Conservation (phyloP, 2,113 vertebrate genomes). For the Enhydra lutris region DNA sequence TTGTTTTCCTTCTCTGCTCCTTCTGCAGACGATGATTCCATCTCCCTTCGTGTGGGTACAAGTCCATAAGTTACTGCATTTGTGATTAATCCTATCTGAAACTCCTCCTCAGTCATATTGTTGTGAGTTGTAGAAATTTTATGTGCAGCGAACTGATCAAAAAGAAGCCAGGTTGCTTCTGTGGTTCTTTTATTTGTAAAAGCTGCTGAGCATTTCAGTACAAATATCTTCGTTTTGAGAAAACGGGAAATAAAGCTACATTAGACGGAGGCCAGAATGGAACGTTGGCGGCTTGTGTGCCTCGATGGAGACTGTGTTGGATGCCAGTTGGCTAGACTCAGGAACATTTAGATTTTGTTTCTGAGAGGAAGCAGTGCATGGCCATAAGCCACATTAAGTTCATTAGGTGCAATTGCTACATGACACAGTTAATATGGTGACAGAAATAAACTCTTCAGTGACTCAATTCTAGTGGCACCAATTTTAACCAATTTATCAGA, state of each 20-base stretch:
- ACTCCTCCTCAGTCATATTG: neutral
- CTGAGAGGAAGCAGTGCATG: constrained; percentile 58
- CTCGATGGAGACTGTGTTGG: neutral
- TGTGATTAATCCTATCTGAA: neutral
- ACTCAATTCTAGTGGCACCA: constrained; percentile 74
- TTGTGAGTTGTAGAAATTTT: neutral
- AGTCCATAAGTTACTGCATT: neutral
- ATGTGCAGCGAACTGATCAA: neutral
- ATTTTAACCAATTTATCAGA: constrained; percentile 78
- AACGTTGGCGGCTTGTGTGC: neutral
- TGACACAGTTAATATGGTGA: constrained; percentile 66
- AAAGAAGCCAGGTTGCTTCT: neutral
- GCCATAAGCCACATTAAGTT: constrained; percentile 60
- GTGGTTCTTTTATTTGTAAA: constrained; percentile 32
- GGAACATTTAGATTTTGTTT: constrained; percentile 42
- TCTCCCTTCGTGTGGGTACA: neutral
- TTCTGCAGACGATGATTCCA: neutral
- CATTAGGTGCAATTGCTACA: constrained; percentile 62
- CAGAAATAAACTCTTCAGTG: constrained; percentile 76
- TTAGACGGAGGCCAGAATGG: neutral
- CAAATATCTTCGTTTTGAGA: constrained; percentile 5
- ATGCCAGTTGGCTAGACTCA: neutral
- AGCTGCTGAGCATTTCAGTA: constrained; percentile 12
- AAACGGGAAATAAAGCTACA: neutral
- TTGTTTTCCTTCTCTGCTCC: neutral